Base-by-base conservation (phyloP, 2,797 vertebrate species). In the Astyanax mexicanus region DNA sequence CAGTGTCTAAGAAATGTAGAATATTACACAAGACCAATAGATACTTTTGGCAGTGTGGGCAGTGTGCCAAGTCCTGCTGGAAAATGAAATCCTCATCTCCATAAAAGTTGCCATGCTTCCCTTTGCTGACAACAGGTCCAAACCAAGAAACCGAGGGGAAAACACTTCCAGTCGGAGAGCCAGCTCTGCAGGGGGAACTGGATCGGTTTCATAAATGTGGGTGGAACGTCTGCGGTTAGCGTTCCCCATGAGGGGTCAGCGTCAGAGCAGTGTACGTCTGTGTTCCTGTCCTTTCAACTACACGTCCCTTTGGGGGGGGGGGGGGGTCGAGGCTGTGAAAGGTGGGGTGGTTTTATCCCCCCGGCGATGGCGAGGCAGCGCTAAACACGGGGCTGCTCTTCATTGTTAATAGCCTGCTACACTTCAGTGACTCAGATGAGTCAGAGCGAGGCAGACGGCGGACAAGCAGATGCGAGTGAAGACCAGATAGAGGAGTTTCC, bases 391-490 rank as follows among this genome's bases (percentile, higher is more conserved):
- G 60, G 57, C 57, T 38, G 23, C 29, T 72, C 38, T 71, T 60
- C 42, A 47, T 47, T 72, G 47, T 72, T 72, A 72, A 72, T 72
- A 49, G 45, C 29, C 44, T 72, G 27, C 32, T 27, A 47, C 25
- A 32, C 55, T 23, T 35, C 42, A 58, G 55, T 3, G 55, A 55
- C 69, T 72, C 32, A 37, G 40, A 60, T 45, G 69, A 71, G 69
- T 58, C 69, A 47, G n/a, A 58, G 38, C 17, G 44, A 51, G 6
- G 10, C n/a, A 21, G 19, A 51, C n/a, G 21, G 47, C 13, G 45
- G 40, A 13, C 40, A 42, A 40, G 51, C 54, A 45, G 69, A 71
- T 40, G 47, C 42, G 51, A 23, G 57, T 71, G 69, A 71, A 47
- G 42, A 71, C 69, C 69, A 51, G 47, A 51, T n/a, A 47, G 42